Evolutionary conservation across 2,888 invertebrate species (phyloP), one percentile per base, ranked within the genome.

Genomic region (Eupithecia subumbrata): DNA sequence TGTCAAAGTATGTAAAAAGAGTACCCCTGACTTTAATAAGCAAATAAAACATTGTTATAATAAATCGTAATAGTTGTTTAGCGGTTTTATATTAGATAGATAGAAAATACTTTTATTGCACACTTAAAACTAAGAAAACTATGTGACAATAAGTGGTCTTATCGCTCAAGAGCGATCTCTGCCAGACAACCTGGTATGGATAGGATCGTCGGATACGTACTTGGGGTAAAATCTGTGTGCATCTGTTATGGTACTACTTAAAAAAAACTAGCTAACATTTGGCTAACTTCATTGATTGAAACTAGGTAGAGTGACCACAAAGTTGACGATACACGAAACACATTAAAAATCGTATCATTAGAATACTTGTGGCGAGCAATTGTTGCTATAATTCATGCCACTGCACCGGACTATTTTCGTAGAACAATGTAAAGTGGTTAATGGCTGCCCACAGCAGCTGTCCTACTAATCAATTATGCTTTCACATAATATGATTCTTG

Each of bases 401-500:
- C 72, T 75, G 78, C 77, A 79, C 43, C 56, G 60, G 37, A 84
- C 81, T 82, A 85, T 86, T 84, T 82, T 87, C 85, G 83, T 88
- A 86, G 84, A 88, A 89, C 84, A 86, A 85, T 87, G 87, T 84
- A 87, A 86, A 89, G 87, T 86, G 85, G 87, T 84, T 80, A 80
- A 83, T 85, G 86, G 86, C 84, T 85, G 82, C 84, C 88, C 88
- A 84, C 90, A 88, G 84, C 94, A 94, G 93, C 93, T 94, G 94
- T 86, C 88, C 87, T 80, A 84, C 89, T 84, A 90, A 92, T 94
- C 91, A 92, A 94, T 94, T 91, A 92, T 86, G 82, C 84, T 86
- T 88, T 89, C 88, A 89, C 89, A 90, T 91, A 91, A 90, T 91
- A 92, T 90, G 89, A 90, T 84, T 90, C 86, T 89, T 87, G 87